Evolutionary conservation across 2,888 invertebrate species (phyloP).

Genomic region (Spicauda simplicius): DNA sequence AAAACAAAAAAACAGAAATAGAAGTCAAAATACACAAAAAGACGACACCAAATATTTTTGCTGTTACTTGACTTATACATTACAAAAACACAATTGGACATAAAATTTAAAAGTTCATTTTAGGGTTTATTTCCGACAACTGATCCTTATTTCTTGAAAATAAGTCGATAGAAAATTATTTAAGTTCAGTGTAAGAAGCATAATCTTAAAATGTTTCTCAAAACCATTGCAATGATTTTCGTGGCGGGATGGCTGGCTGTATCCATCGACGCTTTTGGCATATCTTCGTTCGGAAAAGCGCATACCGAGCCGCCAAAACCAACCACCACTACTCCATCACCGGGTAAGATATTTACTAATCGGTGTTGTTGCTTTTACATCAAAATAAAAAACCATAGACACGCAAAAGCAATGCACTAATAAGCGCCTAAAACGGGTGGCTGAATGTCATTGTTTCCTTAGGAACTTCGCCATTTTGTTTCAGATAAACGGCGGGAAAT

Average conservation of each 20-base stretch:
- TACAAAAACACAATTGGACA: slow-evolving; percentile 4
- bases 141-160: no score
- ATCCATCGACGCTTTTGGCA: slow-evolving; percentile 61
- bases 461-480: slow-evolving; percentile 26
- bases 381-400: slow-evolving; percentile 35
- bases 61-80: not conserved
- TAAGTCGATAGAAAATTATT: not conserved
- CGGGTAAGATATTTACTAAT: slow-evolving; percentile 69
- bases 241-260: slow-evolving; percentile 50
- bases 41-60: not conserved
- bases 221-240: slow-evolving; percentile 51
- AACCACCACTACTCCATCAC: slow-evolving; percentile 65
- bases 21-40: slow-evolving; percentile 9
- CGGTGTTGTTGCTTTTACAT: slow-evolving; percentile 42
- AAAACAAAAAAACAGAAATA: not conserved
- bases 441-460: slow-evolving; percentile 20
- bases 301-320: slow-evolving; percentile 74
- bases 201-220: slow-evolving; percentile 27
- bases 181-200: slow-evolving; percentile 20
- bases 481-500: slow-evolving; percentile 19
- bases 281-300: slow-evolving; percentile 75
- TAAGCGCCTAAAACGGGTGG: slow-evolving; percentile 22
- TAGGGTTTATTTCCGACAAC: no score
- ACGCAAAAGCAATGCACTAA: slow-evolving; percentile 36
- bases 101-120: not conserved